Evolutionary conservation across 2,113 vertebrate genomes (phyloP).

Genomic region (Thamnaconus septentrionalis): DNA sequence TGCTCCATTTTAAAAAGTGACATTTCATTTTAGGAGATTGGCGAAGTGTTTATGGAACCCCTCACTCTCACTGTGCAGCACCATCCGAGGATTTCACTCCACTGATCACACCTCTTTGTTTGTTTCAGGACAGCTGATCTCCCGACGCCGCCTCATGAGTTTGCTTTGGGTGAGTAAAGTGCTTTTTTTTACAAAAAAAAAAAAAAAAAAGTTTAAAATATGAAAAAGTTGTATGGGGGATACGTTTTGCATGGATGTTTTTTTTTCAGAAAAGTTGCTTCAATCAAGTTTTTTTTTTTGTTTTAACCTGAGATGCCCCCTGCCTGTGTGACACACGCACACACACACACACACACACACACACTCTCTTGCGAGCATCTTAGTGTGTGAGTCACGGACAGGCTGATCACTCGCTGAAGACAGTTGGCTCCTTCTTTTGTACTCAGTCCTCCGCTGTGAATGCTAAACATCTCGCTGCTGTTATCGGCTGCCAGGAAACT

Average conservation of each 20-base stretch:
- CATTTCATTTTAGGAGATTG: background rate
- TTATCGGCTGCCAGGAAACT: slow-evolving; percentile 20
- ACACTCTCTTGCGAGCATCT: slow-evolving; percentile 3
- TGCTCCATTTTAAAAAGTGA: background rate
- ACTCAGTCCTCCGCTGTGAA: slow-evolving; percentile 37
- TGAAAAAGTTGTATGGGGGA: too few relatives aligned
- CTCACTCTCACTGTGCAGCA: background rate
- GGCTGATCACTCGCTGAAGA: slow-evolving; percentile 39
- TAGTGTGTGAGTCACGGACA: slow-evolving; percentile 23
- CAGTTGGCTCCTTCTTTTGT: slow-evolving; percentile 16
- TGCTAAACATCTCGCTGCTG: slow-evolving; percentile 47
- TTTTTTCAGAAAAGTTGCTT: too few relatives aligned
- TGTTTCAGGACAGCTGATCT: slow-evolving; percentile 48
- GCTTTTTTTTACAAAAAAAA: too few relatives aligned
- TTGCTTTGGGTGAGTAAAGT: slow-evolving; percentile 37
- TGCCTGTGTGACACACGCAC: slow-evolving; percentile 6
- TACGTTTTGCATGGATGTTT: too few relatives aligned
- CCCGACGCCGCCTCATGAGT: slow-evolving; percentile 11
- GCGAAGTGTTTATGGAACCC: background rate
- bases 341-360: slow-evolving; percentile 11
- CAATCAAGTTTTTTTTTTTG: too few relatives aligned
- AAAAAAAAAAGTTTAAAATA: too few relatives aligned
- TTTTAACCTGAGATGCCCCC: slow-evolving; percentile 3
- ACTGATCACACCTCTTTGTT: background rate
- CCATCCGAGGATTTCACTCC: background rate